Evolutionary conservation across 2,113 vertebrate genomes (phyloP).

Genomic region (Clarias batrachus): DNA sequence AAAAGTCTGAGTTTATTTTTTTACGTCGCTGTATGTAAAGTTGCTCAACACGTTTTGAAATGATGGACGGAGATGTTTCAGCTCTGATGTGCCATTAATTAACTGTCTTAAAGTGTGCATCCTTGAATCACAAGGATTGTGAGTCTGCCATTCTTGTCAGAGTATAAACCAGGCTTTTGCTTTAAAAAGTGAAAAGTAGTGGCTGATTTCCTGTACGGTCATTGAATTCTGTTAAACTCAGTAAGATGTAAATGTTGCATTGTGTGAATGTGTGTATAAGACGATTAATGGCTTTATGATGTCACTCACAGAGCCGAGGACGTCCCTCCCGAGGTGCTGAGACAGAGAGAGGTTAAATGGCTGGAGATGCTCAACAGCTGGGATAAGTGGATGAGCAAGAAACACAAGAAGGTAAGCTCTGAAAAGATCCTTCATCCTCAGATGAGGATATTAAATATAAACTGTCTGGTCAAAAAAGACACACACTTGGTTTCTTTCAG

Average conservation of each 20-base stretch:
- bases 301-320: conserved; percentile 69
- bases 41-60: background rate
- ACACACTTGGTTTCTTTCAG: no score
- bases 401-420: conserved; percentile 89
- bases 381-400: conserved; percentile 99
- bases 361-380: conserved; percentile 97
- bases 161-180: background rate
- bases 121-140: background rate
- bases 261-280: background rate
- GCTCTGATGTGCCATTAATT: background rate
- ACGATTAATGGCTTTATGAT: background rate
- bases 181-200: background rate
- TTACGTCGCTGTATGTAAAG: background rate
- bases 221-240: background rate
- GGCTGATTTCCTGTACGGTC: background rate
- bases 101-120: background rate
- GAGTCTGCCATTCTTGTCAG: no score
- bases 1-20: background rate
- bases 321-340: conserved; percentile 85
- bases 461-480: no score
- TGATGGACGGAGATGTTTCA: background rate
- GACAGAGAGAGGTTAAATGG: conserved; percentile 93
- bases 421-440: background rate
- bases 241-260: background rate
- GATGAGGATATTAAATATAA: background rate